Evolutionary conservation across 1,140 invertebrate genomes (phyloP).

Genomic region (Callitettix versicolor): DNA sequence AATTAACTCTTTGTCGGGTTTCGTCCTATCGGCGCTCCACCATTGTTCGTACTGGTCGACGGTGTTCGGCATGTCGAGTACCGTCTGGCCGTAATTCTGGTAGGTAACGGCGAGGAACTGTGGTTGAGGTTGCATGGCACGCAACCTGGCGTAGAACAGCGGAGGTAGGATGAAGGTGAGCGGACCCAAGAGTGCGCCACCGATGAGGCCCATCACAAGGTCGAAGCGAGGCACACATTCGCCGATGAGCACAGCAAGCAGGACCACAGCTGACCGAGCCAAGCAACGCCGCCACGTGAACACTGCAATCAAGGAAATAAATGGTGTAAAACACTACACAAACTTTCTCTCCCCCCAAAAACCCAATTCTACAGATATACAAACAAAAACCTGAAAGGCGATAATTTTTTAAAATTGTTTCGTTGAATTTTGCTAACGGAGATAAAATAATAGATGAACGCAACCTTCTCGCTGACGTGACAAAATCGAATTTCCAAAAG

Average conservation of each 20-base stretch:
- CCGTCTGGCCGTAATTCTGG: constrained; percentile 3
- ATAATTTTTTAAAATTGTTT: no score
- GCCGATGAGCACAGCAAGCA: constrained; percentile 61
- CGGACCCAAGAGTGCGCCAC: constrained; percentile 72
- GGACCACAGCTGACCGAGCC: constrained; percentile 56
- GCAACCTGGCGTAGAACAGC: constrained; percentile 59
- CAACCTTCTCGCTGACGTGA: no score
- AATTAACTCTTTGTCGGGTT: no score
- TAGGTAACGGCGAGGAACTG: background rate
- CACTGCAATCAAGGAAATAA: constrained; percentile 46
- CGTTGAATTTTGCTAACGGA: no score
- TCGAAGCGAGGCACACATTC: constrained; percentile 79
- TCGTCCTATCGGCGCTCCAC: no score
- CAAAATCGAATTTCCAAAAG: no score
- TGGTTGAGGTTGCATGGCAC: constrained; percentile 21
- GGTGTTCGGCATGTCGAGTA: constrained; percentile 2
- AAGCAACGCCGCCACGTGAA: constrained; percentile 68
- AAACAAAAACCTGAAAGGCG: no score
- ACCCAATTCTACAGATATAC: no score
- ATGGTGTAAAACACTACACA: no score
- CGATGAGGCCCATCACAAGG: constrained; percentile 76
- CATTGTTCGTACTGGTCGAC: constrained; percentile 2
- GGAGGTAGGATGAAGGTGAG: constrained; percentile 77
- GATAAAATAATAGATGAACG: no score
- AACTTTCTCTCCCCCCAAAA: no score